Percentiles rank a stretch among this genome's conserved stretches.
Evolutionary conservation across 2,797 vertebrate genomes (phyloP).

Genomic region (Etheostoma perlongum): DNA sequence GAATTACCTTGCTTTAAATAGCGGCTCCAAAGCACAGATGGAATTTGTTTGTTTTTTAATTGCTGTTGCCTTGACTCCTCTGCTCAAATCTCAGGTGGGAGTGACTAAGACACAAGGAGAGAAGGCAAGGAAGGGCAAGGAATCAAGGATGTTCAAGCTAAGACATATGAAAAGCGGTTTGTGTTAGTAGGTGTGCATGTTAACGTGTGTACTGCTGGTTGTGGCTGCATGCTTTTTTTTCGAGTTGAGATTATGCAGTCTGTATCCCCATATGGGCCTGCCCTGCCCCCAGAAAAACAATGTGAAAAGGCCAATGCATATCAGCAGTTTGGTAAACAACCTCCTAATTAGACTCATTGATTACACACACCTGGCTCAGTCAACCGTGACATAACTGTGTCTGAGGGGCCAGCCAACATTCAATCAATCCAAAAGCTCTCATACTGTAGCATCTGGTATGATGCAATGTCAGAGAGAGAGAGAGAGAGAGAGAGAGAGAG

Average conservation of each 20-base stretch:
- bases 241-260: slow-evolving; percentile 37
- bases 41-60: too few relatives aligned
- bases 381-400: slow-evolving; percentile 50
- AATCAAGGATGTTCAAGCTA: too few relatives aligned
- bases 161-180: background rate
- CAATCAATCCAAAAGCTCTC: slow-evolving; percentile 36
- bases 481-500: background rate
- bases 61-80: too few relatives aligned
- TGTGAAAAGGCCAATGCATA: slow-evolving; percentile 59
- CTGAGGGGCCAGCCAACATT: slow-evolving; percentile 32
- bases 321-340: slow-evolving; percentile 73
- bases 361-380: slow-evolving; percentile 67
- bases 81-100: too few relatives aligned
- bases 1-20: too few relatives aligned
- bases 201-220: background rate
- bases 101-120: too few relatives aligned
- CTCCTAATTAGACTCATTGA: slow-evolving; percentile 74
- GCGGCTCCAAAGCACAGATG: too few relatives aligned
- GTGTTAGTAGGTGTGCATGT: background rate
- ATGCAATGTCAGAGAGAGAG: slow-evolving; percentile 22
- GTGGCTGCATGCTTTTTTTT: slow-evolving; percentile 7
- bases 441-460: slow-evolving; percentile 12
- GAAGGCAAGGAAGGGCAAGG: too few relatives aligned
- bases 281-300: slow-evolving; percentile 66
- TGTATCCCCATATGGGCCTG: slow-evolving; percentile 40